Evolutionary conservation across 1,140 invertebrate genomes (phyloP), one percentile per base, ranked within the genome.

Genomic region (Solenopsis fugax): DNA sequence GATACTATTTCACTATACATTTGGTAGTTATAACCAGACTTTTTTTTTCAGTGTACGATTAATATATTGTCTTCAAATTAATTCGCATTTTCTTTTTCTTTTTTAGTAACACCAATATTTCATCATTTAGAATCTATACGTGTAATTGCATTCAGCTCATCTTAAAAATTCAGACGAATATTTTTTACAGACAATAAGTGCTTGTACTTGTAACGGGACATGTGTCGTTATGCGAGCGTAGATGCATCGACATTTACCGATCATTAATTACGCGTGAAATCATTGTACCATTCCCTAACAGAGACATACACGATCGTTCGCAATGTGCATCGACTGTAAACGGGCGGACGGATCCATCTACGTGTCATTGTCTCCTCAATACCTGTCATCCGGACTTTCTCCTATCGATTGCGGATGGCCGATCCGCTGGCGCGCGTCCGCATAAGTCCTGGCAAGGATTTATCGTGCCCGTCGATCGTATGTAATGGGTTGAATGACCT

Each of bases 401-500:
- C 89, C 72, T 56, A 80, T 90, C 89, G 89, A 90, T 86, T 56
- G 78, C 34, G 78, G 37, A 81, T 56, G 67, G 54, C 48, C 52
- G 85, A 75, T 58, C 21, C 69, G 41, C 65, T 10, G 21, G 78
- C 52, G n/a, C 56, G 29, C 71, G 65, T 34, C 69, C 75, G 72
- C 82, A 76, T 88, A 87, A 76, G 21, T 91, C 85, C 75, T 54
- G 41, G 41, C 78, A 85, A 75, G 86, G 87, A 93, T 93, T 93
- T 92, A 92, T 93, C 91, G 89, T 86, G 86, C 41, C 88, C 87
- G 87, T 90, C 91, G 87, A 87, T 89, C 88, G 87, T 54, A 86
- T 58, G 77, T 89, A 91, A 90, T 87, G 89, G 91, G 90, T 90
- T 91, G 88, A 92, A 92, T 85, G 90, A 90, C 92, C 92, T 90